phyloP scores from a whole-genome alignment of 2,113 vertebrate species.

The Dinomys branickii region DNA sequence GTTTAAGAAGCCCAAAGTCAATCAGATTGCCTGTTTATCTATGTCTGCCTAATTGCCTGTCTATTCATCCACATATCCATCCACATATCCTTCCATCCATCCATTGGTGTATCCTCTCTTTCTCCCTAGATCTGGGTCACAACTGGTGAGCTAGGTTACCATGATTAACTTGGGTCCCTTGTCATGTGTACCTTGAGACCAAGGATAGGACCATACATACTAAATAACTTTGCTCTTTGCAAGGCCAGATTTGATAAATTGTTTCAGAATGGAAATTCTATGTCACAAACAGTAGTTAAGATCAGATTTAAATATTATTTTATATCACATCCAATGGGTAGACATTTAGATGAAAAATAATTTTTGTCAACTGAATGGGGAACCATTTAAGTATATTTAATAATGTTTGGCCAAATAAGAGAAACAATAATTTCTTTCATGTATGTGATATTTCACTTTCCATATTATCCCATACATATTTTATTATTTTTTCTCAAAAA shows the following conservation, averaged over 20 bases:
- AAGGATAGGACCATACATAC: neutral
- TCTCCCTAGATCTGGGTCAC: neutral
- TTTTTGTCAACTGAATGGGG: neutral
- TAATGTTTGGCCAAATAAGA: neutral
- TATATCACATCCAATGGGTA: neutral
- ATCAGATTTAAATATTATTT: neutral
- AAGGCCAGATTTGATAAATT: neutral
- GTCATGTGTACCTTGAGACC: neutral
- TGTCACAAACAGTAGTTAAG: neutral
- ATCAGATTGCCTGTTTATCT: neutral
- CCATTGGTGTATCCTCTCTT: accelerated
- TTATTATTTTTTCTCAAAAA: neutral
- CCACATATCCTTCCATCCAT: neutral
- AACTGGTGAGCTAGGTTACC: neutral
- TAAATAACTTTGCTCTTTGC: neutral
- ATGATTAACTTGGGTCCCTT: neutral
- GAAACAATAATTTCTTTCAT: neutral
- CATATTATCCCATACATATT: neutral
- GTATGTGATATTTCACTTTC: neutral
- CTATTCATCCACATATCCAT: neutral
- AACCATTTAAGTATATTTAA: neutral
- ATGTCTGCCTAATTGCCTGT: neutral
- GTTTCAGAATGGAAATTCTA: neutral
- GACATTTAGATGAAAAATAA: neutral
- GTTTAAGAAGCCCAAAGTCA: neutral